phyloP scores from a whole-genome alignment of 2,113 vertebrate genomes.

The Lonchura striata region DNA sequence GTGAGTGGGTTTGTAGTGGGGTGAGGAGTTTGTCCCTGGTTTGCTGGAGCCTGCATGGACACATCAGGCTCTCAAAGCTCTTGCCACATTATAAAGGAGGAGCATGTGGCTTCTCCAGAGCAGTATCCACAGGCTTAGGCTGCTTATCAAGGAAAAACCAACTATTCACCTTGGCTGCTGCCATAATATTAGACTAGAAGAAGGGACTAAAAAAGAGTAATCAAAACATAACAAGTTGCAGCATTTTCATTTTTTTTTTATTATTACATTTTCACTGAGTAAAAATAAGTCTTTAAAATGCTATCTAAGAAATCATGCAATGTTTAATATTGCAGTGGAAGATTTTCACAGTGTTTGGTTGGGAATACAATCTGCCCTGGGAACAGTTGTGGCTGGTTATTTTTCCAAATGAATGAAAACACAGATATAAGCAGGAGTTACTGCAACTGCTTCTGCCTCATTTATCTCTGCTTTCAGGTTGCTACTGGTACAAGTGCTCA shows the following conservation, averaged over 20 bases:
- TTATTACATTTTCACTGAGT: background rate
- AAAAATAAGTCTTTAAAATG: background rate
- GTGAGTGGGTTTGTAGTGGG: background rate
- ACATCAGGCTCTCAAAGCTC: background rate
- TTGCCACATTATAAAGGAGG: background rate
- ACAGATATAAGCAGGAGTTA: background rate
- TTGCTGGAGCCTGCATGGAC: background rate
- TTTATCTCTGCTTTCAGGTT: constrained; percentile 23
- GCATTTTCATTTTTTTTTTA: background rate
- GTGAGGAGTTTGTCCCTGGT: background rate
- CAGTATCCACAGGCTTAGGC: background rate
- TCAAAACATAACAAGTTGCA: background rate
- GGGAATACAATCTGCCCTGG: background rate
- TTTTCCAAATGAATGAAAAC: constrained; percentile 31
- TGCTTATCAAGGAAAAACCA: background rate
- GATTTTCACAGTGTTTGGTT: background rate
- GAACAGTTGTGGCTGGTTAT: background rate
- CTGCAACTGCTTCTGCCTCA: background rate
- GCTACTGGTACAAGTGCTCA: background rate
- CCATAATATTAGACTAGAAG: background rate
- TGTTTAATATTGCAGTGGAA: background rate
- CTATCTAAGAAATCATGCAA: background rate
- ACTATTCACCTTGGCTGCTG: background rate
- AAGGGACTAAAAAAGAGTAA: background rate
- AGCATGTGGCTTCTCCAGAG: background rate